Conservation (phyloP, 2,113 vertebrate genomes). For the Laticauda laticaudata region DNA sequence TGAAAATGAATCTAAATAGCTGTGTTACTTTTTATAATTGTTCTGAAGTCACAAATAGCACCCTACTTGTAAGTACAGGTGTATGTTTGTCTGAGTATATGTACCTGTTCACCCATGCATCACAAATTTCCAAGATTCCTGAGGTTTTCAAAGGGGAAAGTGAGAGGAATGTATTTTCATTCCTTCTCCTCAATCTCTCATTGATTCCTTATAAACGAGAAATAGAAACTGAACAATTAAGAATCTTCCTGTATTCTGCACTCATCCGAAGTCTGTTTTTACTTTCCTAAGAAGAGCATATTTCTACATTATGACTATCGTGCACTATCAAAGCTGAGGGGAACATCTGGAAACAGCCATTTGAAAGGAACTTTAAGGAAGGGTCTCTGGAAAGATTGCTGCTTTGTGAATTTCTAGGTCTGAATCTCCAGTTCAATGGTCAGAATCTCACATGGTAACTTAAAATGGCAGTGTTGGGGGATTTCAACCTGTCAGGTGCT, state of each 20-base stretch:
- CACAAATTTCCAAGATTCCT: background rate
- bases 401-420: background rate
- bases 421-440: background rate
- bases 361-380: background rate
- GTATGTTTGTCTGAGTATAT: background rate
- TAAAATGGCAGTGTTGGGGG: background rate
- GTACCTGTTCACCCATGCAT: background rate
- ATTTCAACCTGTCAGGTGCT: background rate
- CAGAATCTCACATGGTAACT: background rate
- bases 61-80: background rate
- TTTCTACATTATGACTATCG: background rate
- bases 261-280: background rate
- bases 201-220: background rate
- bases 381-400: background rate
- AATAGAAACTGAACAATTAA: background rate
- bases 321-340: background rate
- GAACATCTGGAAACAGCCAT: background rate
- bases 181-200: background rate
- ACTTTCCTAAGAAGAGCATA: background rate
- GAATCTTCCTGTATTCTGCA: background rate
- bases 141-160: background rate
- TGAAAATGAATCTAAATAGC: background rate
- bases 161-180: background rate
- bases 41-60: background rate
- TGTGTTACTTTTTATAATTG: background rate